Base-by-base conservation (phyloP, 2,797 vertebrate species). In the Coregonus sp. region DNA sequence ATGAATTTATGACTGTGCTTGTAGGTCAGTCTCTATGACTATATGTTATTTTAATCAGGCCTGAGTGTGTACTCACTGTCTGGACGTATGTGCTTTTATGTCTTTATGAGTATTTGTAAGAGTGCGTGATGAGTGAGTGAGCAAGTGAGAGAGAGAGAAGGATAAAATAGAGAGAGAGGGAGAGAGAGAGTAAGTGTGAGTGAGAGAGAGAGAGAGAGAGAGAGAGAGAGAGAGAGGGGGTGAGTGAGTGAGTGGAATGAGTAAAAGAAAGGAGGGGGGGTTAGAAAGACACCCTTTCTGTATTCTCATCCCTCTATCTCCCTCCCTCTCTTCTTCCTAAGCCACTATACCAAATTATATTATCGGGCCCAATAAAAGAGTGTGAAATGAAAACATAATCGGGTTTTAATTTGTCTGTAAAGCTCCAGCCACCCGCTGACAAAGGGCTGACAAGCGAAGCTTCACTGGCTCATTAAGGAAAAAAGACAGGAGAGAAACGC, bases 311-410 rank as follows among this genome's bases (percentile, higher is more conserved):
- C 71, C 80, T 65, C 66, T 29, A 1, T 78, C 79, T 73, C 40
- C 35, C 31, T 71, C 50, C 73, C 66, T 56, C 47, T 73, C 16
- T 11, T 74, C 31, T 54, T 67, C 68, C 75, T 75, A 11, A 77
- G 25, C 65, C 78, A 29, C 84, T 84, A 69, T 69, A 85, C 79
- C 71, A 81, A 75, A 72, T 87, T 84, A 81, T 82, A 89, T 89
- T 81, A 89, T 88, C 74, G 54, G 82, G 52, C 81, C 81, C 84
- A 89, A 90, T 89, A 86, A 91, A 91, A 89, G 82, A 89, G 86
- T 83, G 78, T 94, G 92, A 93, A 93, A 93, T 93, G 87, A 92
- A 93, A 93, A 88, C 86, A 90, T 91, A 92, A 93, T 93, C 89
- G 89, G 9, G 87, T 92, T 93, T 92, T 93, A 93, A 94, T 93